Conservation (phyloP, 2,113 vertebrate genomes). For the Hymenochirus boettgeri region DNA sequence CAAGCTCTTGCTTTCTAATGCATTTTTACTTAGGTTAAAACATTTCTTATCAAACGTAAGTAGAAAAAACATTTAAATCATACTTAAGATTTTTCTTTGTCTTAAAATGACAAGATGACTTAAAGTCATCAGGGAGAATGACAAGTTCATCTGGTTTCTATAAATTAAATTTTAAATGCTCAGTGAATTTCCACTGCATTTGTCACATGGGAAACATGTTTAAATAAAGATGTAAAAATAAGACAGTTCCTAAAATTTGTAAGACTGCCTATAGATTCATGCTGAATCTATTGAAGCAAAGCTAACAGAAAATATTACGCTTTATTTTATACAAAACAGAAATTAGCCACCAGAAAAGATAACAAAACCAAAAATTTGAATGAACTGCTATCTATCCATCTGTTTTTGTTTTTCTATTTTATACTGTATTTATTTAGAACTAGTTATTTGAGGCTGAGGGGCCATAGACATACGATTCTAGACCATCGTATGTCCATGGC, state of each 20-base stretch:
- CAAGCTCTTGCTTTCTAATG: background rate
- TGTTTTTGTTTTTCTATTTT: no score
- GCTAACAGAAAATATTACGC: no score
- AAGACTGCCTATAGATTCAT: no score
- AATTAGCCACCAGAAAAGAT: no score
- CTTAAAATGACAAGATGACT: conserved; percentile 5
- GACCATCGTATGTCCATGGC: no score
- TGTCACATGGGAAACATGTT: conserved; percentile 2
- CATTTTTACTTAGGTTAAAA: background rate
- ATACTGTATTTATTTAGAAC: no score
- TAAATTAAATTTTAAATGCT: background rate
- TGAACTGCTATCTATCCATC: no score
- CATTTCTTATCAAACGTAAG: background rate
- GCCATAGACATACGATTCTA: no score
- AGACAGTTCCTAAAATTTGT: background rate
- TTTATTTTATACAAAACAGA: no score
- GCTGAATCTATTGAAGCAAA: no score
- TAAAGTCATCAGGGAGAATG: conserved; percentile 12
- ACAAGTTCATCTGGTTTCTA: background rate
- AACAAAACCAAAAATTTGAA: no score
- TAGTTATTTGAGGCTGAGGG: no score
- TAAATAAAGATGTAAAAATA: conserved; percentile 3
- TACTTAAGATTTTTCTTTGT: background rate
- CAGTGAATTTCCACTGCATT: background rate
- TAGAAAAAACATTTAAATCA: background rate